phyloP scores from a whole-genome alignment of 2,113 vertebrate species.

The Pycnonotus jocosus region DNA sequence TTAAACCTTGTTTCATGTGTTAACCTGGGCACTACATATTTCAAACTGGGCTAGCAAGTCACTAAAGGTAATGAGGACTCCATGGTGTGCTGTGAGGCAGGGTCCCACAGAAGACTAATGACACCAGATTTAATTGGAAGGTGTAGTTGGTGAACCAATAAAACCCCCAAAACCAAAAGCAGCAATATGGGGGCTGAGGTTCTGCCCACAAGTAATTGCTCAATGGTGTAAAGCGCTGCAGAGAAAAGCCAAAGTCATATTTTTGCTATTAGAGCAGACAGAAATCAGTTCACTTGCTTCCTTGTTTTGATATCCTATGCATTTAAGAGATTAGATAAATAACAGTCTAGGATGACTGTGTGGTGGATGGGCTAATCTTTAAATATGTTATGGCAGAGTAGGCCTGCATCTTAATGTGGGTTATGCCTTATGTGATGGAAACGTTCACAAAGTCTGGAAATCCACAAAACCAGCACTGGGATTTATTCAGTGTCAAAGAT shows the following conservation, averaged over 20 bases:
- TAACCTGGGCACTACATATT: background rate
- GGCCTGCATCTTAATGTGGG: constrained; percentile 49
- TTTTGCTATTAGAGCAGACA: constrained; percentile 63
- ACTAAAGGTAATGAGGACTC: background rate
- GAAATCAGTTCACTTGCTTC: constrained; percentile 60
- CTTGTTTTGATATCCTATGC: constrained; percentile 64
- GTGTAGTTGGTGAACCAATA: constrained; percentile 34
- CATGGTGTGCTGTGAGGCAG: background rate
- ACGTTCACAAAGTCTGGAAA: background rate
- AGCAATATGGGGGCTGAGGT: constrained; percentile 33
- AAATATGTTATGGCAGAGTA: constrained; percentile 60
- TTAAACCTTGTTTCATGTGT: background rate
- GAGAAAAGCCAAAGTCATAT: constrained; percentile 57
- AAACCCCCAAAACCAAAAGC: constrained; percentile 60
- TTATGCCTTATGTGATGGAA: constrained; percentile 35
- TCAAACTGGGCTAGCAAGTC: background rate
- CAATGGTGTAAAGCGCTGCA: constrained; percentile 37
- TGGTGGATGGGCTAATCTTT: constrained; percentile 66
- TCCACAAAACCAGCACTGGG: background rate
- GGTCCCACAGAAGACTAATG: background rate
- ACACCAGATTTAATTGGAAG: constrained; percentile 59
- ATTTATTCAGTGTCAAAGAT: background rate
- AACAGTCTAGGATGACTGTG: constrained; percentile 58
- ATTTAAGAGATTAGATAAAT: constrained; percentile 73
- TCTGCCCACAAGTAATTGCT: constrained; percentile 66